Conservation (phyloP, 2,888 invertebrate species). For the Hemicrepidius hirtus region DNA sequence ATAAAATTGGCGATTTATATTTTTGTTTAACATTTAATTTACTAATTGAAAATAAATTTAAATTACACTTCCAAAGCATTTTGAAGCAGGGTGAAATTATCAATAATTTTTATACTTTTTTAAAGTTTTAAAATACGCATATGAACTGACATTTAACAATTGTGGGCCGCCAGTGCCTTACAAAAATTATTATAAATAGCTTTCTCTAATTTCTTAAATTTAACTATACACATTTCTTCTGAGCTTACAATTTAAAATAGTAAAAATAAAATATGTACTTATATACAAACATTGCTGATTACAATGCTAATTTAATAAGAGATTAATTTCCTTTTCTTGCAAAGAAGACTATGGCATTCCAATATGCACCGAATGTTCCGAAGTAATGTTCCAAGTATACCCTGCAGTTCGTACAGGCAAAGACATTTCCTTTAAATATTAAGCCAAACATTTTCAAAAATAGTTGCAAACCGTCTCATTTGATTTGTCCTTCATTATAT, state of each 20-base stretch:
- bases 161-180: constrained; percentile 26
- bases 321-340: constrained; percentile 3
- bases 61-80: background rate
- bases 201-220: constrained; percentile 33
- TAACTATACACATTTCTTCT: constrained; percentile 42
- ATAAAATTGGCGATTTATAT: too few relatives aligned
- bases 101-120: constrained; percentile 10
- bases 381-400: too few relatives aligned
- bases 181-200: constrained; percentile 13
- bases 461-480: too few relatives aligned
- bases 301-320: constrained; percentile 28
- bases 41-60: too few relatives aligned
- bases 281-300: constrained; percentile 46
- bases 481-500: too few relatives aligned
- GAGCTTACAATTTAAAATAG: constrained; percentile 48
- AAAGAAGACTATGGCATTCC: constrained; percentile 4
- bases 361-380: too few relatives aligned
- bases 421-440: too few relatives aligned
- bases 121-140: constrained; percentile 22
- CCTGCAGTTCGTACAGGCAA: background rate
- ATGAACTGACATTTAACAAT: constrained; percentile 23
- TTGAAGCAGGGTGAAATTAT: background rate
- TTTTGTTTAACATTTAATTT: too few relatives aligned
- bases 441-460: too few relatives aligned
- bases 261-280: constrained; percentile 51